Evolutionary conservation across 1,140 invertebrate genomes (phyloP).

Genomic region (Patella vulgata): DNA sequence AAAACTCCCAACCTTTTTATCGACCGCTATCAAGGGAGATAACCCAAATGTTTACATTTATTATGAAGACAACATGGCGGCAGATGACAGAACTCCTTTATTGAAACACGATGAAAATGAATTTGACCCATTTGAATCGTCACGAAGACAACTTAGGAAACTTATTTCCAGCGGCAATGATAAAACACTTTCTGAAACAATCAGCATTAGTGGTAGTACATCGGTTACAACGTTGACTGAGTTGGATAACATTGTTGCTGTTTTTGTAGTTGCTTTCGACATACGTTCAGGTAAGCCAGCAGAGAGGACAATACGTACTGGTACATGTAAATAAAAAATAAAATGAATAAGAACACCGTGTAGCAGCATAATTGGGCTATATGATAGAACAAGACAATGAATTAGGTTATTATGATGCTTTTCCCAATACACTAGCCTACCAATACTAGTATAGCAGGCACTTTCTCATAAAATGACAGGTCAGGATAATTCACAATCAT

Average conservation of each 20-base stretch:
- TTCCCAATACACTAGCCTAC: not conserved
- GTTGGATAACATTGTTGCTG: constrained; percentile 59
- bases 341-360: not conserved
- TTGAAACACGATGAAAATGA: constrained; percentile 38
- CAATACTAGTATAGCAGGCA: not conserved
- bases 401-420: not conserved
- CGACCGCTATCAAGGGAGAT: no score
- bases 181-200: constrained; percentile 29
- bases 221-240: constrained; percentile 36
- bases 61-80: constrained; percentile 42
- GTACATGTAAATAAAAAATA: not conserved
- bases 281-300: constrained; percentile 63
- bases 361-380: not conserved
- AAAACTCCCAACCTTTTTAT: no score
- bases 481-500: no score
- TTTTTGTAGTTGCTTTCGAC: constrained; percentile 69
- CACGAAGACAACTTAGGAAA: constrained; percentile 30
- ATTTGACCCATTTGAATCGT: constrained; percentile 29
- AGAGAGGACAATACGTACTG: not conserved
- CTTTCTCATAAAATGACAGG: not conserved
- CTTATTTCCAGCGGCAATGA: constrained; percentile 27
- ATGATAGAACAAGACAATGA: not conserved
- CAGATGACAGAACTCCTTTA: constrained; percentile 52
- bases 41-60: not conserved
- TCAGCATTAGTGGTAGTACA: constrained; percentile 41